These are phyloP conservation scores for Zeuzera pyrina DNA, from an alignment of 2,888 invertebrate genomes.

Conservation along the genomic window DNA sequence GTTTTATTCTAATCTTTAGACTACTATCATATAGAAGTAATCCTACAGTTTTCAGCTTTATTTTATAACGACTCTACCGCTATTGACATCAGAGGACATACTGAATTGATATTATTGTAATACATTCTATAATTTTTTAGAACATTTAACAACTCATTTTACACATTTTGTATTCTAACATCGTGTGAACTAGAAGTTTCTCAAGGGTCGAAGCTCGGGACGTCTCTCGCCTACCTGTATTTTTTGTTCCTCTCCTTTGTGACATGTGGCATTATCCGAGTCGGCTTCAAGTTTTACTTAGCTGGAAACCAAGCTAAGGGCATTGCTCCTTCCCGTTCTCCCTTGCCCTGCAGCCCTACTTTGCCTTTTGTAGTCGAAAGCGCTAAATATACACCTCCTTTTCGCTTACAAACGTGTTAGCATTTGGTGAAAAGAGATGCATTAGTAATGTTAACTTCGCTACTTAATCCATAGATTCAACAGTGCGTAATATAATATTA, in stretches of 20 bases:
- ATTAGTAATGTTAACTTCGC: slow-evolving; percentile 42
- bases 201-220: slow-evolving; percentile 65
- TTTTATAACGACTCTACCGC: too few relatives aligned
- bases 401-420: slow-evolving; percentile 35
- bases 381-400: slow-evolving; percentile 41
- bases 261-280: slow-evolving; percentile 45
- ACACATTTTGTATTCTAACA: too few relatives aligned
- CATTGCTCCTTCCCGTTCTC: slow-evolving; percentile 67
- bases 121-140: too few relatives aligned
- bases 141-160: too few relatives aligned
- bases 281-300: slow-evolving; percentile 56
- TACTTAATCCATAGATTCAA: slow-evolving; percentile 49
- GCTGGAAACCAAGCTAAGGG: slow-evolving; percentile 58
- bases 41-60: too few relatives aligned
- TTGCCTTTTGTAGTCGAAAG: slow-evolving; percentile 53
- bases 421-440: slow-evolving; percentile 60
- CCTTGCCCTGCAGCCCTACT: slow-evolving; percentile 71
- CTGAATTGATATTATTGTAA: too few relatives aligned
- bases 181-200: too few relatives aligned
- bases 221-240: slow-evolving; percentile 64
- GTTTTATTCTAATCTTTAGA: too few relatives aligned
- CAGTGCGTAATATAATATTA: slow-evolving; percentile 54
- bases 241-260: slow-evolving; percentile 59
- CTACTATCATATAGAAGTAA: too few relatives aligned
- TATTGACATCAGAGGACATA: too few relatives aligned